Conservation (phyloP, 2,888 invertebrate species). For the Tetranychus truncatus region DNA sequence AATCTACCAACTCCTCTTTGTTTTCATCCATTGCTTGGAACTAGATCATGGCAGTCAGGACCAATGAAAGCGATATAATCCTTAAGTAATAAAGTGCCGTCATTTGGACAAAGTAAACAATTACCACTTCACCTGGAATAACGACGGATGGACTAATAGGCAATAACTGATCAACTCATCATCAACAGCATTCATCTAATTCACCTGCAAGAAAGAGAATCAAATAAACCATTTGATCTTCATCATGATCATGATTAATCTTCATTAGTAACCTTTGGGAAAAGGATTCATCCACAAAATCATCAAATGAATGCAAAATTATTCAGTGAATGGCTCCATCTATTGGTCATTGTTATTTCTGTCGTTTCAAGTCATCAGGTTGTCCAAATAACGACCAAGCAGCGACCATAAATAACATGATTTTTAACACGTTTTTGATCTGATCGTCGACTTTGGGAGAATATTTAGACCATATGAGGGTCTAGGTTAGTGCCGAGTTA, state of each 20-base stretch:
- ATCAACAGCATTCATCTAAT: background rate
- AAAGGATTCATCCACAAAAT: constrained; percentile 37
- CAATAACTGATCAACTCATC: background rate
- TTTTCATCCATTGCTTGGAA: too few relatives aligned
- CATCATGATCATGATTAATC: constrained; percentile 31
- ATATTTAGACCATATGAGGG: too few relatives aligned
- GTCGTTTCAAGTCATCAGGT: too few relatives aligned
- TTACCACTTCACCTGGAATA: background rate
- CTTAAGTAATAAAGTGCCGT: too few relatives aligned
- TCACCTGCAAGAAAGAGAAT: background rate
- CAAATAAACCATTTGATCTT: background rate
- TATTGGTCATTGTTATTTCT: constrained; percentile 42
- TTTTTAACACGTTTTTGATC: too few relatives aligned
- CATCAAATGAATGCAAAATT: background rate
- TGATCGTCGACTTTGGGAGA: too few relatives aligned
- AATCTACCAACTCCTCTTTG: too few relatives aligned
- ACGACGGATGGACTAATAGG: background rate
- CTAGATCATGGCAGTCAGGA: too few relatives aligned
- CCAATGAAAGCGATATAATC: too few relatives aligned
- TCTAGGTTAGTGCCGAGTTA: too few relatives aligned
- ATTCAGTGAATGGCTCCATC: background rate
- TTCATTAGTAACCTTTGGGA: constrained; percentile 48
- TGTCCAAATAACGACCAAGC: too few relatives aligned
- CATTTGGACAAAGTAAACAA: background rate
- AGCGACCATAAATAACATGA: too few relatives aligned